phyloP scores from a whole-genome alignment of 2,113 vertebrate genomes.

The Lampris megalopsis region DNA sequence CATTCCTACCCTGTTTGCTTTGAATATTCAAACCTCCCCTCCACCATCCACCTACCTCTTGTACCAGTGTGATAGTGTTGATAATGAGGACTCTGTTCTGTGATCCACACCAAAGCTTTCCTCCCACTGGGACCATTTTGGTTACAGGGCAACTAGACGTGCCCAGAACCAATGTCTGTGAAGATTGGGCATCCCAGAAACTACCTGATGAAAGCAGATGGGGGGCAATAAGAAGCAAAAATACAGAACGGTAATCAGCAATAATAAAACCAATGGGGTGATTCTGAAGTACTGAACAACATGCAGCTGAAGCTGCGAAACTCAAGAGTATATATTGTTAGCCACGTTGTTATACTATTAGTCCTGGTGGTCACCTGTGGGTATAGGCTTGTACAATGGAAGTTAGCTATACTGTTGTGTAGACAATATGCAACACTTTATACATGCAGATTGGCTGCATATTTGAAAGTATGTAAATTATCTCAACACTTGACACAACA shows the following conservation, averaged over 20 bases:
- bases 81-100: conserved; percentile 93
- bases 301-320: too few species aligned
- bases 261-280: background rate
- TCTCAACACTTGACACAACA: too few species aligned
- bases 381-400: too few species aligned
- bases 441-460: too few species aligned
- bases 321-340: too few species aligned
- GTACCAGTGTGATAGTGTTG: conserved; percentile 87
- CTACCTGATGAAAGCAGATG: conserved; percentile 81
- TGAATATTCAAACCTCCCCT: background rate
- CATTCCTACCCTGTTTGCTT: background rate
- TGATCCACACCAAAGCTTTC: conserved; percentile 96
- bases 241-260: background rate
- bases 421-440: too few species aligned
- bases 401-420: too few species aligned
- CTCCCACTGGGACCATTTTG: conserved; percentile 95
- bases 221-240: background rate
- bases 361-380: too few species aligned
- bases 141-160: conserved; percentile 90
- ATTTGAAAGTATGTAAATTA: too few species aligned
- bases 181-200: conserved; percentile 98
- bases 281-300: background rate
- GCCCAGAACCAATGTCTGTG: conserved; percentile 89
- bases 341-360: too few species aligned
- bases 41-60: conserved; percentile 87